Base-by-base conservation (phyloP, 1,140 invertebrate species). In the Cardiocondyla obscurior region DNA sequence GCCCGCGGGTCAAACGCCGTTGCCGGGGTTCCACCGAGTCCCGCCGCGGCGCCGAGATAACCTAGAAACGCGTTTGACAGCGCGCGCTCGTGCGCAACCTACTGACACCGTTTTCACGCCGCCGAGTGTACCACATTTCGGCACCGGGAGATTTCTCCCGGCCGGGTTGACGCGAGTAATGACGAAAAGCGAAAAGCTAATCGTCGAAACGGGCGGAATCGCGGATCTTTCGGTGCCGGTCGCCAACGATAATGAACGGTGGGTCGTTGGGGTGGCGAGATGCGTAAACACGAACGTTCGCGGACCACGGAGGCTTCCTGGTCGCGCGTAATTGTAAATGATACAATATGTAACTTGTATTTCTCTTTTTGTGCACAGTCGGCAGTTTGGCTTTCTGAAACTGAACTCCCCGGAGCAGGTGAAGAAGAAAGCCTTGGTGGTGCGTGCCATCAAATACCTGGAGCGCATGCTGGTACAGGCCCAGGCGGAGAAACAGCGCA, bases 381-480 rank as follows among this genome's bases (percentile, higher is more conserved):
- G 97, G 2, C 96, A 97, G 89, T 98, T 97, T 95, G 97, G 97
- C 28, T 98, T 98, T 92, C 91, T 98, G 53, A 97, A 97, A 90
- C 92, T 98, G 2, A 96, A 96, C 87, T 95, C 95, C 25, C 95
- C 96, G 62, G 97, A 97, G 82, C 96, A 98, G 95, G 94, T 95
- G 1, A 96, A 96, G 89, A 98, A 97, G 88, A 96, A 97, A 90
- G 95, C 95, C 44, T 93, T 98, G 67, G 96, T 98, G 16, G 94
- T 97, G 55, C 98, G 98, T 94, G 96, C 97, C 88, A 96, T 97
- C 49, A 97, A 97, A 93, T 98, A 97, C 94, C 94, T 97, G 87
- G 97, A 97, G 93, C 95, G 96, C 83, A 97, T 98, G 96, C 94
- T 98, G 77, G 95, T 97, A 19, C 97, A 98, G 94, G 96, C 96